These are phyloP conservation scores for Echinarachnius parma DNA, from an alignment of 53 echinoderm and acorn worm species.

Conservation along the genomic window DNA sequence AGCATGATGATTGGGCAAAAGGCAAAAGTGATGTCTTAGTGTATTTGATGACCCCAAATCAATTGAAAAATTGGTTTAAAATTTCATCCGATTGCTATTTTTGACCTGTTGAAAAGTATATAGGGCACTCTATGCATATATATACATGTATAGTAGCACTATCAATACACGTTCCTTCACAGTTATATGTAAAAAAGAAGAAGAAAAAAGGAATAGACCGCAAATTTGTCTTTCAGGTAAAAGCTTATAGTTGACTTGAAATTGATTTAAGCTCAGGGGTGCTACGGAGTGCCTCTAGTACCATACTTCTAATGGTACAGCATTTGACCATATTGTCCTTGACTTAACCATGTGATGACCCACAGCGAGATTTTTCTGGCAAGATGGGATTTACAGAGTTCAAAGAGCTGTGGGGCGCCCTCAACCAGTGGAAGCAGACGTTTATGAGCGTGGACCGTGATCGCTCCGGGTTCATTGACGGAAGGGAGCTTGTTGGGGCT, in stretches of 20 bases:
- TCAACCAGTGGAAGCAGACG: constrained; percentile 88
- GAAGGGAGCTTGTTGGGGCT: constrained; percentile 65
- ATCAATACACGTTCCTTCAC: too few species aligned
- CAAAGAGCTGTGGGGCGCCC: constrained; percentile 87
- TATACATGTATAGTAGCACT: too few species aligned
- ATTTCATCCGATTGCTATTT: too few species aligned
- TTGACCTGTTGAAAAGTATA: too few species aligned
- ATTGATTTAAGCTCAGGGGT: too few species aligned
- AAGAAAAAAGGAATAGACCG: not conserved
- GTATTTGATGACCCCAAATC: too few species aligned
- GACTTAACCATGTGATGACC: constrained; percentile 10
- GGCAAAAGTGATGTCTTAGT: too few species aligned
- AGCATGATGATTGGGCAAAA: too few species aligned
- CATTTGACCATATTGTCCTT: not conserved
- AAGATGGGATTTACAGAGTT: constrained; percentile 95
- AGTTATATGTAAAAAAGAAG: too few species aligned
- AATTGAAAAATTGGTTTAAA: too few species aligned
- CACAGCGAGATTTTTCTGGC: constrained; percentile 83
- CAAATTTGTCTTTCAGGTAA: not conserved
- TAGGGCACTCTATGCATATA: too few species aligned
- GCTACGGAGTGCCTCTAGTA: not conserved
- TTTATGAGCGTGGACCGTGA: constrained; percentile 76
- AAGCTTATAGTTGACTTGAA: not conserved
- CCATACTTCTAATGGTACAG: not conserved
- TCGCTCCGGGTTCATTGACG: constrained; percentile 76